A percentile compares a stretch with the other conserved stretches of the same genome.
These are phyloP conservation scores for Drosophila stalkeri DNA, from an alignment of 2,888 invertebrate species.

Conservation along the genomic window DNA sequence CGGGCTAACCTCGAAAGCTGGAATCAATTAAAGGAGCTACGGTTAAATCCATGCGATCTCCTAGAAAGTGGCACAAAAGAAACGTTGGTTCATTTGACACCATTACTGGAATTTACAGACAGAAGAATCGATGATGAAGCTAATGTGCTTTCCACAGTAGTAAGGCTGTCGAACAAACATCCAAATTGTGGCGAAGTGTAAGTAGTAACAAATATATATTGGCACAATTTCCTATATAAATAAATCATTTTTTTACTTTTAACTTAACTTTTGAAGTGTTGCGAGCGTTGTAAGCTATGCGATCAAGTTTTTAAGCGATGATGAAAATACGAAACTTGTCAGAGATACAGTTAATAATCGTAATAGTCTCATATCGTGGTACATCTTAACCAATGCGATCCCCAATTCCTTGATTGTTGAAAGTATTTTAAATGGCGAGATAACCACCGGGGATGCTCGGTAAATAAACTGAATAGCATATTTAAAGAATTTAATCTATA, in stretches of 20 bases:
- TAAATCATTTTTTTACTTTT: not conserved
- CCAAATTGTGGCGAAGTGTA: slow-evolving; percentile 19
- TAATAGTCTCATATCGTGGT: not conserved
- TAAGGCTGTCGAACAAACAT: slow-evolving; percentile 18
- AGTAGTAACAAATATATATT: slow-evolving; percentile 21
- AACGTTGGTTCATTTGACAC: slow-evolving; percentile 42
- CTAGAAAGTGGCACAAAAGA: slow-evolving; percentile 58
- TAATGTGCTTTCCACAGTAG: slow-evolving; percentile 44
- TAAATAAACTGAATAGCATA: slow-evolving; percentile 10
- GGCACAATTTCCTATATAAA: not conserved
- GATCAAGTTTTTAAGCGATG: slow-evolving; percentile 14
- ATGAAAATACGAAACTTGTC: slow-evolving; percentile 34
- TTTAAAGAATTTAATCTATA: not conserved
- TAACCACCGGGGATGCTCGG: slow-evolving; percentile 77
- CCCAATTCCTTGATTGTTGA: slow-evolving; percentile 37
- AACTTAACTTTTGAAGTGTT: slow-evolving; percentile 10
- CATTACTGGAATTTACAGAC: slow-evolving; percentile 3
- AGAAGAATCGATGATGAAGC: slow-evolving; percentile 35
- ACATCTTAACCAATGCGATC: slow-evolving; percentile 5
- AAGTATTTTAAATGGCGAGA: slow-evolving; percentile 69
- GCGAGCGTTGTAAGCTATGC: slow-evolving; percentile 44
- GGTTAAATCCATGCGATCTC: slow-evolving; percentile 50
- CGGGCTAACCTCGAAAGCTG: slow-evolving; percentile 34
- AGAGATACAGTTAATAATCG: slow-evolving; percentile 9
- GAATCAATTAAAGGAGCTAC: slow-evolving; percentile 40